A percentile compares a stretch with the other conserved stretches of the same genome.
Conservation (phyloP, 2,113 vertebrate genomes). For the Muntiacus reevesi region DNA sequence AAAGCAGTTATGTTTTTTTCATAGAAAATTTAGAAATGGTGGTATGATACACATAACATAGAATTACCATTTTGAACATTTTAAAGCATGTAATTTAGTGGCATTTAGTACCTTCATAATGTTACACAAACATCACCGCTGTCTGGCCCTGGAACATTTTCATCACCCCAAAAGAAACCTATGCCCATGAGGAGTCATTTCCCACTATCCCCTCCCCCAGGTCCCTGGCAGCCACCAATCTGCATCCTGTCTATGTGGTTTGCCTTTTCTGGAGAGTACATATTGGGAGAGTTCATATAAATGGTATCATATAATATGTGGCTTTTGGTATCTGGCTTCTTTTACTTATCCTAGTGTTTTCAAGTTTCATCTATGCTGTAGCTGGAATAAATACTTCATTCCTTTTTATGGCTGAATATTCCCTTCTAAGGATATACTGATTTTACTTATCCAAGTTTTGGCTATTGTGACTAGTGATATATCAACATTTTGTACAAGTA, state of each 20-base stretch:
- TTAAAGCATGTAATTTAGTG: background rate
- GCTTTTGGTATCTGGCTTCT: background rate
- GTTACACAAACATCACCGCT: background rate
- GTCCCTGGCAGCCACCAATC: background rate
- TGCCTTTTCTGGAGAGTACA: background rate
- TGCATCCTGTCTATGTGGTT: background rate
- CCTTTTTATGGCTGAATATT: background rate
- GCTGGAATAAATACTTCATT: background rate
- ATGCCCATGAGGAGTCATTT: background rate
- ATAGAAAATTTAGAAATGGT: background rate
- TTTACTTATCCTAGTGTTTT: background rate
- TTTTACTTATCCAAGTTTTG: background rate
- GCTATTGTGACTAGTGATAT: background rate
- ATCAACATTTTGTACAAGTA: background rate
- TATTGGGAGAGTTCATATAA: background rate
- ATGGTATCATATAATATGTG: background rate
- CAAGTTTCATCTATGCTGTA: background rate
- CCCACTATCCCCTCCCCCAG: background rate
- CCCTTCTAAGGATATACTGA: background rate
- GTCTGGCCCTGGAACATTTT: background rate
- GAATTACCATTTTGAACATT: background rate
- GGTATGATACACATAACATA: background rate
- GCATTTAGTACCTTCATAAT: background rate
- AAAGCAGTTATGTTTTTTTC: background rate
- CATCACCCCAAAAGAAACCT: background rate